Base-by-base conservation (phyloP, 2,888 invertebrate species). In the Ectropis crepuscularia region DNA sequence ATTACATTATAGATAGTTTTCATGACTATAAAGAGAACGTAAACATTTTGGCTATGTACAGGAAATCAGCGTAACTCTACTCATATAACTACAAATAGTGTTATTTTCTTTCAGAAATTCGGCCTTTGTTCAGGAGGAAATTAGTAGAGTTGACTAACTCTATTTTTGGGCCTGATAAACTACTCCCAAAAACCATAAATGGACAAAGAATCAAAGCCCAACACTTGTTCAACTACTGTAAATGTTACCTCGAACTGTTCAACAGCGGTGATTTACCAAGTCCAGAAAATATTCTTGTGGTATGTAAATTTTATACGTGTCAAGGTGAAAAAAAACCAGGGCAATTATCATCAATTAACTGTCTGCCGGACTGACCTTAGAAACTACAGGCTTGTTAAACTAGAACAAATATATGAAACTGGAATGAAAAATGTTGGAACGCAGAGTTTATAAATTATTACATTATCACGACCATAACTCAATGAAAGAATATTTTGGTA, bases 51-150 rank as follows among this genome's bases (percentile, higher is more conserved):
- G 16, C 16, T 28, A 28, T 28, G 16, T 4, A 28, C 16, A 28
- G 16, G 16, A 28, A 28, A 28, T 28, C 16, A 28, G 16, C 16
- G 16, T 28, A 28, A 28, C n/a, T n/a, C n/a, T n/a, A n/a, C n/a
- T n/a, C n/a, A n/a, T n/a, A n/a, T n/a, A n/a, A n/a, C n/a, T 28
- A 28, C 8, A 47, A 43, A n/a, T 43, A 12, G 6, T 16, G 0
- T 46, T n/a, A 11, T 48, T 28, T 38, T 43, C 11, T 67, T 65
- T 37, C 65, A 70, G 70, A 63, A 28, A 67, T 70, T 9, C 9
- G 43, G 0, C 7, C 7, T 16, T 46, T 53, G 0, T 71, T 71
- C 8, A 50, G 53, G 0, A 16, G 10, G 8, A 43, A 59, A 9
- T 37, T 71, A 5, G 58, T 57, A n/a, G 61, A 62, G 5, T 46